Evolutionary conservation across 2,113 vertebrate genomes (phyloP).

Genomic region (Tetrax tetrax): DNA sequence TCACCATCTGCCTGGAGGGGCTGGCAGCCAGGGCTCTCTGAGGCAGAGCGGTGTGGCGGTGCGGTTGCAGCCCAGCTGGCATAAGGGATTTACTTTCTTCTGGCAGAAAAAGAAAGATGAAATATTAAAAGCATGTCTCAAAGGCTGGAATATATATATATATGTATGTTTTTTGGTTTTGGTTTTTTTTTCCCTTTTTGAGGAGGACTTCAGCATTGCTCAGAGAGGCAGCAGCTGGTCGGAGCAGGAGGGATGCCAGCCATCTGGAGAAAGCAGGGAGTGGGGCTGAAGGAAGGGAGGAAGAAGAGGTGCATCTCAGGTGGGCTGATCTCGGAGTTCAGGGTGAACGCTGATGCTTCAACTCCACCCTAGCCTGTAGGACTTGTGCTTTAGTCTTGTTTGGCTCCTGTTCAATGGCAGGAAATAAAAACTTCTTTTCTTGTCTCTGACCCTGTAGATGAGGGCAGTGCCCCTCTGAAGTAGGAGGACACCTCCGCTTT

Average conservation of each 20-base stretch:
- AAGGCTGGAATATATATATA: neutral
- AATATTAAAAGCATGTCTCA: constrained; percentile 29
- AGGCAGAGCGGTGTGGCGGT: neutral
- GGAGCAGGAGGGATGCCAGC: neutral
- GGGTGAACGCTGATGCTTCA: neutral
- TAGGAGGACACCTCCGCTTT: neutral
- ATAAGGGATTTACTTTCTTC: neutral
- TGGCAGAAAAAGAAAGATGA: neutral
- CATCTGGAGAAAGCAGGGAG: neutral
- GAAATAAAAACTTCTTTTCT: neutral
- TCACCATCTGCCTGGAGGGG: constrained; percentile 35
- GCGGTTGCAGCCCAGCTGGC: neutral
- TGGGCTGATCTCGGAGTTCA: neutral
- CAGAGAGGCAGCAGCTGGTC: neutral
- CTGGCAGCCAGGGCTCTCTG: constrained; percentile 12
- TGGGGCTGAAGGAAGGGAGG: neutral
- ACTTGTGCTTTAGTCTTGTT: neutral
- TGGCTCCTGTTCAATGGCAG: neutral
- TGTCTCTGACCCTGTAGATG: neutral
- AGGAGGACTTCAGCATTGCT: neutral
- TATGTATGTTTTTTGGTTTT: too few relatives aligned
- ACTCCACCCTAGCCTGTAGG: neutral
- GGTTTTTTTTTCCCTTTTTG: neutral
- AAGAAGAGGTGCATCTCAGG: neutral
- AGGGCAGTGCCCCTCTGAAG: neutral